A percentile compares a stretch with the other conserved stretches of the same genome.
Evolutionary conservation across 2,797 vertebrate genomes (phyloP).

Genomic region (Smutsia gigantea): DNA sequence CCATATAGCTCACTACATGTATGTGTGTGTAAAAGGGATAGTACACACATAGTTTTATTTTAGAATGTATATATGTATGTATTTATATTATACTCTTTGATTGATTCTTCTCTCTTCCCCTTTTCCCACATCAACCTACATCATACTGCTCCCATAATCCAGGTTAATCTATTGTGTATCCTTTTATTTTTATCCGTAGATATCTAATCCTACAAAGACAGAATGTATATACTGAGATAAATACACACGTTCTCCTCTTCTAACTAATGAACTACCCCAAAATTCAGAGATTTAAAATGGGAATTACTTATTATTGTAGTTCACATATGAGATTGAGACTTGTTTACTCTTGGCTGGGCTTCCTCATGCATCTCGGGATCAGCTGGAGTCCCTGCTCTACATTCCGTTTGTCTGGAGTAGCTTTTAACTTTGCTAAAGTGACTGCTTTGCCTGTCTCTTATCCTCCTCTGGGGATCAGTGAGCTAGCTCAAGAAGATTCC

Average conservation of each 20-base stretch:
- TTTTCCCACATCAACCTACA: background rate
- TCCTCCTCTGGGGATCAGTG: constrained; percentile 1
- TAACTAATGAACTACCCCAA: background rate
- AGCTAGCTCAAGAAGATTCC: background rate
- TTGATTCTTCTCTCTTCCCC: background rate
- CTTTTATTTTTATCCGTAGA: constrained; percentile 44
- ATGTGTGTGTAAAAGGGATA: background rate
- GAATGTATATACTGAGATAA: background rate
- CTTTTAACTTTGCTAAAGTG: background rate
- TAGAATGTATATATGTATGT: background rate
- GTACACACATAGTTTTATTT: constrained; percentile 9
- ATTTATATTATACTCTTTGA: background rate
- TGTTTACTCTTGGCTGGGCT: background rate
- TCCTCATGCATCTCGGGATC: background rate
- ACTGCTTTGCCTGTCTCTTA: background rate
- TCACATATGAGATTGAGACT: background rate
- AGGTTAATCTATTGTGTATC: background rate
- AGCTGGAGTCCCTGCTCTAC: background rate
- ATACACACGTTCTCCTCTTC: background rate
- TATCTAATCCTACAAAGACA: background rate
- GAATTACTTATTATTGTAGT: background rate
- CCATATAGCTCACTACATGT: background rate
- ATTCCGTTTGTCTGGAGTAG: background rate
- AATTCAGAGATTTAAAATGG: background rate
- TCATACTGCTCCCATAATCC: background rate